Conservation (phyloP, 2,797 vertebrate genomes). For the Melanogrammus aeglefinus region DNA sequence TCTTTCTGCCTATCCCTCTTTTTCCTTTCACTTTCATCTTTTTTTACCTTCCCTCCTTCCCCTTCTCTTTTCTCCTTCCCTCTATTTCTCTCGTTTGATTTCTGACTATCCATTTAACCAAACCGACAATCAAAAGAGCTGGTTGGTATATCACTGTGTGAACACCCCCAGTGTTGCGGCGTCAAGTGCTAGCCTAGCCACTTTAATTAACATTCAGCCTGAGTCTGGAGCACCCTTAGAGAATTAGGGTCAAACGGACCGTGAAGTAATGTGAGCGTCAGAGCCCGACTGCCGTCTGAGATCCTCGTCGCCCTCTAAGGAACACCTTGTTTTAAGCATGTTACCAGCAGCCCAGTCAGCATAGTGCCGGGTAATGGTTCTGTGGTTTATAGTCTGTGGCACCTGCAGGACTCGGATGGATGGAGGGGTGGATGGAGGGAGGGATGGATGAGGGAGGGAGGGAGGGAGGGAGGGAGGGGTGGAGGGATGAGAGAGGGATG, state of each 20-base stretch:
- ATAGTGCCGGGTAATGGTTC: too few species aligned
- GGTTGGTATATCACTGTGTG: neutral
- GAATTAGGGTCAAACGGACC: neutral
- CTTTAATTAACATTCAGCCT: neutral
- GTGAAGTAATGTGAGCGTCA: neutral
- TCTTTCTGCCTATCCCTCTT: neutral
- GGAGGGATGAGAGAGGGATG: too few species aligned
- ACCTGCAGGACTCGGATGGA: neutral
- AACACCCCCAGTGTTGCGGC: too few species aligned
- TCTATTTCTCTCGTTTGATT: neutral
- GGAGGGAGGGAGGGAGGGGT: too few species aligned
- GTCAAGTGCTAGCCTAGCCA: too few species aligned
- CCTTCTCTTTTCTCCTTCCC: neutral
- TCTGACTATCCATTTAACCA: neutral
- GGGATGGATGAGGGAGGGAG: slow-evolving; percentile 33
- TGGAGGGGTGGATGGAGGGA: neutral
- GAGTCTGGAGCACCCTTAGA: neutral
- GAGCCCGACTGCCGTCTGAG: neutral
- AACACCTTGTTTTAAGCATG: neutral
- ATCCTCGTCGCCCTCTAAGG: neutral
- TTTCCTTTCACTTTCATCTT: neutral
- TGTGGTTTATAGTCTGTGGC: neutral
- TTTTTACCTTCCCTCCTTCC: neutral
- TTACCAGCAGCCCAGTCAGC: neutral
- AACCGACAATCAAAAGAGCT: neutral